Evolutionary conservation across 2,797 vertebrate genomes (phyloP).

Genomic region (Chaenodraco wilsoni): DNA sequence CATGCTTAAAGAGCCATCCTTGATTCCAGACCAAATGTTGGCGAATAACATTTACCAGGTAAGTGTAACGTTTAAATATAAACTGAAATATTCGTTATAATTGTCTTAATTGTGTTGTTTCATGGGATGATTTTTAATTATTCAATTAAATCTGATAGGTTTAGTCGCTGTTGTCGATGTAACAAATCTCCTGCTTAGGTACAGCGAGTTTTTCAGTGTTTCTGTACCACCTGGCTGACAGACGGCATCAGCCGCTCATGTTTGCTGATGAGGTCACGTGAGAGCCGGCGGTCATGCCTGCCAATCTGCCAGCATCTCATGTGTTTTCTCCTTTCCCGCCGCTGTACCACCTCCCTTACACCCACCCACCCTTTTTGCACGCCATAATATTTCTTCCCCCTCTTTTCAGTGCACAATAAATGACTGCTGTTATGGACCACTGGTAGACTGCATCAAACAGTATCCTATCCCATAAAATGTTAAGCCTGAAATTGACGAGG

Average conservation of each 20-base stretch:
- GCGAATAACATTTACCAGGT: conserved; percentile 95
- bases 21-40: conserved; percentile 93
- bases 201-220: conserved; percentile 46
- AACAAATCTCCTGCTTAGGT: conserved; percentile 14
- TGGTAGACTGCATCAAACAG: conserved; percentile 99
- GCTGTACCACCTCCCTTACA: conserved; percentile 49
- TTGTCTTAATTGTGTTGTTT: not conserved
- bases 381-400: conserved; percentile 80
- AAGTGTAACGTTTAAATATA: conserved; percentile 59
- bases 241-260: conserved; percentile 75
- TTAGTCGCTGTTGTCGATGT: not conserved
- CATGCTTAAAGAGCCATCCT: conserved; percentile 95
- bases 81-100: not conserved
- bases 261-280: conserved; percentile 86
- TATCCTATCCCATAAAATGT: conserved; percentile 99
- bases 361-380: conserved; percentile 44
- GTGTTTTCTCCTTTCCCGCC: conserved; percentile 56
- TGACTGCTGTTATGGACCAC: conserved; percentile 99
- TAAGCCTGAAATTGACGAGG: conserved; percentile 93
- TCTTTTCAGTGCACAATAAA: conserved; percentile 97
- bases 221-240: conserved; percentile 52
- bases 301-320: conserved; percentile 64
- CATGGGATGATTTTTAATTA: not conserved
- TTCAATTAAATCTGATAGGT: not conserved
- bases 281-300: conserved; percentile 77